These are phyloP conservation scores for Adineta ricciae DNA, from an alignment of 2,888 invertebrate genomes.

Conservation along the genomic window DNA sequence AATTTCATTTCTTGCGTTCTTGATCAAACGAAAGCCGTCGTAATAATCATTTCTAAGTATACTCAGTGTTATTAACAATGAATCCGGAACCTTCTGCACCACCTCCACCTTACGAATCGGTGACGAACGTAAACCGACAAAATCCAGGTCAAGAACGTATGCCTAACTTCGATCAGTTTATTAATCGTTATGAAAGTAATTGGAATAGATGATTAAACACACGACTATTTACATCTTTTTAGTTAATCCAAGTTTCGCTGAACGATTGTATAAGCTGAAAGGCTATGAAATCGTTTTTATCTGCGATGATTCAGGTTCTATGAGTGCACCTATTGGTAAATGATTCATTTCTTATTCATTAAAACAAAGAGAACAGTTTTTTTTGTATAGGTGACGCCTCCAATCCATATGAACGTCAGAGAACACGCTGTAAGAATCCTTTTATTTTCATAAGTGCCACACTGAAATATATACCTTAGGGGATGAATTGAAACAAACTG, in stretches of 20 bases:
- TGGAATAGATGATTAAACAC: neutral
- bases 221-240: neutral
- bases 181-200: neutral
- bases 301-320: neutral
- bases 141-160: neutral
- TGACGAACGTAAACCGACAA: neutral
- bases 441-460: neutral
- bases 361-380: neutral
- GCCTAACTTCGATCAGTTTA: neutral
- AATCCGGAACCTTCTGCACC: neutral
- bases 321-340: neutral
- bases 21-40: no score
- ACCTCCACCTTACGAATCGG: neutral
- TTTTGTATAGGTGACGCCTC: neutral
- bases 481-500: neutral
- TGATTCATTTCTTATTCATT: neutral
- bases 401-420: neutral
- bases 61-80: neutral
- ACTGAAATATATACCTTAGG: neutral
- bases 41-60: neutral
- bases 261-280: neutral
- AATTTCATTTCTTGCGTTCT: no score
- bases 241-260: neutral
- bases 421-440: neutral
- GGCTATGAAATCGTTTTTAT: conserved; percentile 1